Conservation (phyloP, 2,797 vertebrate genomes). For the Micromesistius poutassou region DNA sequence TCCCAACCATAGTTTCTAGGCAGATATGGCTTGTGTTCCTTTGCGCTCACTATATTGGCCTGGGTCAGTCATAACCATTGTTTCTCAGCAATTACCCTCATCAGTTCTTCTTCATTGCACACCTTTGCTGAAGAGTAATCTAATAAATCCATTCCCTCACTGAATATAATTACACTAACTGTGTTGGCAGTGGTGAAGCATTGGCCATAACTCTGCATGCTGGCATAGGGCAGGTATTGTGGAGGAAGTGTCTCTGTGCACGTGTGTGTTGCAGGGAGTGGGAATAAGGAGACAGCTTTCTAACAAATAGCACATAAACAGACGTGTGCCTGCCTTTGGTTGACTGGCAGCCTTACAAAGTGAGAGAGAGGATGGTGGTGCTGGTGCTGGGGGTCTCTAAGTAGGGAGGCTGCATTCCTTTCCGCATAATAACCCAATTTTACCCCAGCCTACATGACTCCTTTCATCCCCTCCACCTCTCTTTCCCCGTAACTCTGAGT, state of each 20-base stretch:
- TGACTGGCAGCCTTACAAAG: conserved; percentile 43
- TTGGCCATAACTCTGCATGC: conserved; percentile 32
- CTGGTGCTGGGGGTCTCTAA: conserved; percentile 22
- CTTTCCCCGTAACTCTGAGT: conserved; percentile 4
- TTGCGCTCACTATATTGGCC: not conserved
- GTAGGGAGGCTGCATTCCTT: conserved; percentile 53
- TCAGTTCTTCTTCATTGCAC: conserved; percentile 13
- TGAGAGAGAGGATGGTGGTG: conserved; percentile 4
- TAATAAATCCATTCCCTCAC: conserved; percentile 14
- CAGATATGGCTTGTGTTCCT: not conserved
- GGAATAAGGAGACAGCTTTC: conserved; percentile 49
- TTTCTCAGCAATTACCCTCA: not conserved
- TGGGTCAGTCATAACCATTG: not conserved
- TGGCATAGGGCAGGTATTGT: conserved; percentile 54
- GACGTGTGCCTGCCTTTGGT: conserved; percentile 56
- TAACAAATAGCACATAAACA: conserved; percentile 67
- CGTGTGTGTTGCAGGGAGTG: not conserved
- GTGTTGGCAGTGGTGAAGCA: conserved; percentile 26
- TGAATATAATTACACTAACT: conserved; percentile 35
- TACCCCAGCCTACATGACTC: conserved; percentile 38
- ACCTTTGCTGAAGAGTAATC: conserved; percentile 14
- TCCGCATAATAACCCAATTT: conserved; percentile 55
- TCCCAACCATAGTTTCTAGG: not conserved
- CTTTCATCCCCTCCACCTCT: conserved; percentile 14
- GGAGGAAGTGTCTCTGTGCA: conserved; percentile 46